Percentiles rank a stretch among this genome's conserved stretches.
phyloP scores from a whole-genome alignment of 1,140 invertebrate species.

The Meloidogyne hapla region DNA sequence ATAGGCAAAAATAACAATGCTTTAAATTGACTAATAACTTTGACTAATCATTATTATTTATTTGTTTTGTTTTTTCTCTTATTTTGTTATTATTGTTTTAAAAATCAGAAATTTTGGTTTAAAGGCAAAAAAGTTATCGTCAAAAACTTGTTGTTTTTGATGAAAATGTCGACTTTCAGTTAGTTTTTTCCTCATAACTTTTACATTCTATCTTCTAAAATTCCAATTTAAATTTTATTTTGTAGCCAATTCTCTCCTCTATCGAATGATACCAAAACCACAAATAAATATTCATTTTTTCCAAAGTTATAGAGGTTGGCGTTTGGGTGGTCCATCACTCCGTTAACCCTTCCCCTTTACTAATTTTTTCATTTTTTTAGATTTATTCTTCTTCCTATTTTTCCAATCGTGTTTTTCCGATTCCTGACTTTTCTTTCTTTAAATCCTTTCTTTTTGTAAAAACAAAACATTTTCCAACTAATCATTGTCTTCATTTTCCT shows the following conservation, averaged over 20 bases:
- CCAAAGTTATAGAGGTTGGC: background rate
- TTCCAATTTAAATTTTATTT: background rate
- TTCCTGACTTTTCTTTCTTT: background rate
- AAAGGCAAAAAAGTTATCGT: background rate
- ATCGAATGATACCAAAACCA: background rate
- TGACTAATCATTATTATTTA: background rate
- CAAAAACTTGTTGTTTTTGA: background rate
- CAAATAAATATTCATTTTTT: background rate
- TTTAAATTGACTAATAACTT: background rate
- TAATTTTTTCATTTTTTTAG: background rate
- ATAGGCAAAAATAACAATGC: background rate
- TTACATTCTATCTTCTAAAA: background rate
- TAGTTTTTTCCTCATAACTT: background rate
- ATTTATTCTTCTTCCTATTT: background rate
- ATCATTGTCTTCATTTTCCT: background rate
- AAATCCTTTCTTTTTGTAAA: background rate
- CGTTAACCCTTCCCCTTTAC: background rate
- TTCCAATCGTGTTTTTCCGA: background rate
- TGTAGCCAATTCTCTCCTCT: background rate
- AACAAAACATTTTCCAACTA: background rate
- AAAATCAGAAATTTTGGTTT: background rate
- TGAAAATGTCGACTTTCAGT: background rate
- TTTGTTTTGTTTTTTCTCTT: background rate
- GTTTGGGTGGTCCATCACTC: background rate
- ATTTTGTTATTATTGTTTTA: background rate